phyloP scores from a whole-genome alignment of 2,113 vertebrate genomes.

The Echinops telfairi region DNA sequence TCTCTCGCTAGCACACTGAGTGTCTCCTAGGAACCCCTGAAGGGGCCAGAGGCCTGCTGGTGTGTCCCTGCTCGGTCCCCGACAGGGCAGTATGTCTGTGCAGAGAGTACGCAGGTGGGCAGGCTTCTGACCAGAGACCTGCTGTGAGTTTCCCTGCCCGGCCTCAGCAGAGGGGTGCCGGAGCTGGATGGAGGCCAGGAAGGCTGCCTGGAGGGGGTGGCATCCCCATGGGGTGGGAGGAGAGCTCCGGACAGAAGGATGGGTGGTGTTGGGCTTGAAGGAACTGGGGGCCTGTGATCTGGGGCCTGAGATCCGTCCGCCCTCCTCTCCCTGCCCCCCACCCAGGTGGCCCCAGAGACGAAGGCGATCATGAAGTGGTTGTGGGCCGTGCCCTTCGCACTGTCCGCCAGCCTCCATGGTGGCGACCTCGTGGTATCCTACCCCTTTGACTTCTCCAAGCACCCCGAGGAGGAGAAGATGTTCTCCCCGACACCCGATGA shows the following conservation, averaged over 20 bases:
- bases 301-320: not conserved
- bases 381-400: slow-evolving; percentile 92
- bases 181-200: not conserved
- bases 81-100: not conserved
- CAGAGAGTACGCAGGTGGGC: too few species aligned
- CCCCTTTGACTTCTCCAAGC: slow-evolving; percentile 95
- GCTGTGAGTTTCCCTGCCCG: not conserved
- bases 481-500: slow-evolving; percentile 97
- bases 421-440: slow-evolving; percentile 98
- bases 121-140: not conserved
- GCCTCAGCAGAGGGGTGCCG: too few species aligned
- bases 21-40: too few species aligned
- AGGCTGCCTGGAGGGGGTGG: not conserved
- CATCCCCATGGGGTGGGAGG: fast-evolving
- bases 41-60: too few species aligned
- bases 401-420: slow-evolving; percentile 97
- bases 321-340: too few species aligned
- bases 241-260: too few species aligned
- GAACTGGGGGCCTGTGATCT: fast-evolving
- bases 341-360: slow-evolving; percentile 96
- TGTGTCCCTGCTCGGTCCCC: too few species aligned
- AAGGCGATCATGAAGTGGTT: slow-evolving; percentile 98
- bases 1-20: too few species aligned
- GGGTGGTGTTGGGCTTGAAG: not conserved
- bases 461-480: slow-evolving; percentile 94